Evolutionary conservation across 2,888 invertebrate genomes (phyloP).

Genomic region (Lasioglossum calceatum): DNA sequence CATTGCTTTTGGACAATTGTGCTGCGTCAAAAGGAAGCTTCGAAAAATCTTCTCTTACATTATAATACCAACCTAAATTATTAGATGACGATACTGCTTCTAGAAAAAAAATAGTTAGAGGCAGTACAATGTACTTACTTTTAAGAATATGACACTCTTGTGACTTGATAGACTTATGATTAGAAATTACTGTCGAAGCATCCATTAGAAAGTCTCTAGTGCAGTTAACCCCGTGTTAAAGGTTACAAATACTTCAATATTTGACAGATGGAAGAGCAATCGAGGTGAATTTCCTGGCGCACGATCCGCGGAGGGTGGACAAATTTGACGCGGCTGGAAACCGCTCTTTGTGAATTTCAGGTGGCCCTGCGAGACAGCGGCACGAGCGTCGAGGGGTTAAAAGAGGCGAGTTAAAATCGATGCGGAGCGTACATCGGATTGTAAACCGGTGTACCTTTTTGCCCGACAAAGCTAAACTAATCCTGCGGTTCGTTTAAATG

Average conservation of each 20-base stretch:
- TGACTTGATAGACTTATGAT: too few relatives aligned
- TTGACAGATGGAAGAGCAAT: background rate
- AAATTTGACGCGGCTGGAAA: background rate
- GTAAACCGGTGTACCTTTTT: constrained; percentile 54
- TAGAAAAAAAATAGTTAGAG: too few relatives aligned
- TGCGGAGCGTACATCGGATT: constrained; percentile 54
- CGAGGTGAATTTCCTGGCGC: background rate
- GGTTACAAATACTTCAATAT: background rate
- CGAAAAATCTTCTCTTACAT: too few relatives aligned
- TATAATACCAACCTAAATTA: too few relatives aligned
- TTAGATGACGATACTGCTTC: too few relatives aligned
- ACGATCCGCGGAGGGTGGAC: background rate
- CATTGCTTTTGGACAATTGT: too few relatives aligned
- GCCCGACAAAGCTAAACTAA: constrained; percentile 51
- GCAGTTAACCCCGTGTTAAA: background rate
- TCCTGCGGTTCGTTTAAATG: constrained; percentile 49
- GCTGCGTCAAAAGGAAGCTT: too few relatives aligned
- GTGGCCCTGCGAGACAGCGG: background rate
- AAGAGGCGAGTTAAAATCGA: constrained; percentile 50
- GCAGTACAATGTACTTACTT: too few relatives aligned
- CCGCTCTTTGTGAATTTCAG: background rate
- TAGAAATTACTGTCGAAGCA: background rate
- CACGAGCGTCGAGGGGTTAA: background rate
- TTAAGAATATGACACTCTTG: too few relatives aligned
- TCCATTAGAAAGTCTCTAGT: background rate